Percentiles rank a stretch among this genome's conserved stretches.
These are phyloP conservation scores for Columba guinea DNA, from an alignment of 2,797 vertebrate genomes.

Conservation along the genomic window DNA sequence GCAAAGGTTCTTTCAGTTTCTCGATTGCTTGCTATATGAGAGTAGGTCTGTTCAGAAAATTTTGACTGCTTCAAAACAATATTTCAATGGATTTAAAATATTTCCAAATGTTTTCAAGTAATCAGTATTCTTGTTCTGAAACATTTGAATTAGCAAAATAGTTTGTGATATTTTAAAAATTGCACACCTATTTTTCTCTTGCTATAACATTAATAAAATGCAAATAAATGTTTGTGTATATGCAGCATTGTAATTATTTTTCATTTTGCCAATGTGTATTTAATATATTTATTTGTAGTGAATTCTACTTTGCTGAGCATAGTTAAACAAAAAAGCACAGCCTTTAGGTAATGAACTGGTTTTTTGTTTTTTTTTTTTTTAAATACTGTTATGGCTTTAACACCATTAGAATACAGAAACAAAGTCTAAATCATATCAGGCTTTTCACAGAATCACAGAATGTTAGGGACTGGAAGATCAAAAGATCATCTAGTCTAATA, in stretches of 20 bases:
- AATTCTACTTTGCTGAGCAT: neutral
- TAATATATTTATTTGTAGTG: neutral
- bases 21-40: neutral
- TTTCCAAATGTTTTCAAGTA: neutral
- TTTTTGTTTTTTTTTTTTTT: neutral
- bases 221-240: neutral
- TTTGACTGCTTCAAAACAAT: neutral
- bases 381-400: neutral
- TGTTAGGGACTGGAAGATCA: too few species aligned
- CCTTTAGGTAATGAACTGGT: neutral
- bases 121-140: neutral
- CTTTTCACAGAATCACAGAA: neutral
- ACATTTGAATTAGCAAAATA: neutral
- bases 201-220: neutral
- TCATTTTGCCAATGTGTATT: neutral
- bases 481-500: too few species aligned
- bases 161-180: neutral
- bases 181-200: neutral
- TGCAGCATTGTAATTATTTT: neutral
- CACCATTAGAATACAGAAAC: neutral
- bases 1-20: neutral
- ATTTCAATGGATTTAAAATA: neutral
- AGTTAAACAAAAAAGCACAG: neutral
- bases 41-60: neutral
- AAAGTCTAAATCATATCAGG: neutral